phyloP scores from a whole-genome alignment of 2,888 invertebrate species.

The Fragum fragum region DNA sequence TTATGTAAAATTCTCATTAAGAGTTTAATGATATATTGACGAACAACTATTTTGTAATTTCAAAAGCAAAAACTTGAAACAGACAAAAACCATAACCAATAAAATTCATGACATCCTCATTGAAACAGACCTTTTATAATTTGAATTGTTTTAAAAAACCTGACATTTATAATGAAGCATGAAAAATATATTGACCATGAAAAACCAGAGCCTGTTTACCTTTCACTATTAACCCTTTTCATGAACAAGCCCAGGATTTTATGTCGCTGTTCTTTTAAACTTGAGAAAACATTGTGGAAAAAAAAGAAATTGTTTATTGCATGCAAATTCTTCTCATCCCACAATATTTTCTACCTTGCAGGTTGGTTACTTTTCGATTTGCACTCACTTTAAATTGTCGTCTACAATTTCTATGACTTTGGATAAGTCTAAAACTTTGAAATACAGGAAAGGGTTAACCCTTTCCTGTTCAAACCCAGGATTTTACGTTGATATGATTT shows the following conservation, averaged over 20 bases:
- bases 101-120: background rate
- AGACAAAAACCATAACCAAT: background rate
- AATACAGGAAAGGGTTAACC: no score
- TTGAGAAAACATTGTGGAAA: no score
- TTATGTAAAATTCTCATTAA: no score
- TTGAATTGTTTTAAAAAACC: background rate
- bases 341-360: background rate
- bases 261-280: no score
- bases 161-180: slow-evolving; percentile 16
- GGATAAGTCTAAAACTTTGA: no score
- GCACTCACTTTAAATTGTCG: no score
- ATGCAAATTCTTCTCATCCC: slow-evolving; percentile 4
- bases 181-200: slow-evolving; percentile 9
- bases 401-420: no score
- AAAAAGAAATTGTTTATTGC: no score
- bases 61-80: background rate
- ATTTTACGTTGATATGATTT: no score
- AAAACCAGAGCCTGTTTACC: background rate
- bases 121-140: background rate
- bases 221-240: background rate
- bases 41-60: background rate
- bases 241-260: no score
- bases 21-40: background rate
- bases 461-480: no score
- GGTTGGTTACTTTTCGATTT: no score